Conservation (phyloP, 2,888 invertebrate species). For the Yponomeuta sedellus region DNA sequence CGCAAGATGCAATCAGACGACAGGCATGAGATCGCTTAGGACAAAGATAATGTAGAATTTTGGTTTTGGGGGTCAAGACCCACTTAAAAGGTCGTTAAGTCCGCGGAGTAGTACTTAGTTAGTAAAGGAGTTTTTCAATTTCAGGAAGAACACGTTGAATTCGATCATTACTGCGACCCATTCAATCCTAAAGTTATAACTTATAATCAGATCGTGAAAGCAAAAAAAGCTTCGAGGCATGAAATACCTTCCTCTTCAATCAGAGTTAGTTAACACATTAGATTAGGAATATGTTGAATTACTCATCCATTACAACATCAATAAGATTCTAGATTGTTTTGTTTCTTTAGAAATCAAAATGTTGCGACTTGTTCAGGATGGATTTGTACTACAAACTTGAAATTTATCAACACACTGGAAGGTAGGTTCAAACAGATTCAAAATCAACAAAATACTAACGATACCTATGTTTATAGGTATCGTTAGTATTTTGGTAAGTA, state of each 20-base stretch:
- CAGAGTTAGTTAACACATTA: slow-evolving; percentile 59
- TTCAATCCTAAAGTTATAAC: slow-evolving; percentile 49
- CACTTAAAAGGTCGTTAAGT: too few relatives aligned
- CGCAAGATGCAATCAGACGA: too few relatives aligned
- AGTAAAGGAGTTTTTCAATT: neutral
- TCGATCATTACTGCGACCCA: slow-evolving; percentile 40
- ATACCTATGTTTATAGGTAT: too few relatives aligned
- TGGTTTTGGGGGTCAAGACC: too few relatives aligned
- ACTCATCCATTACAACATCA: too few relatives aligned
- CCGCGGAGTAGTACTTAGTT: too few relatives aligned
- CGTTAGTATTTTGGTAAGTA: too few relatives aligned
- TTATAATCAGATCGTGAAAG: slow-evolving; percentile 77
- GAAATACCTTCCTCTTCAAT: neutral
- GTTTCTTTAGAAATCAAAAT: slow-evolving; percentile 79
- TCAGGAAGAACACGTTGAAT: slow-evolving; percentile 27
- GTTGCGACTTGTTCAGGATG: slow-evolving; percentile 86
- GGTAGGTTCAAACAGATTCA: slow-evolving; percentile 64
- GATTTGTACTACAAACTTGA: slow-evolving; percentile 95
- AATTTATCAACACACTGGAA: slow-evolving; percentile 93
- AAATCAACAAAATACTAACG: too few relatives aligned
- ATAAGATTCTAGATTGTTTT: too few relatives aligned
- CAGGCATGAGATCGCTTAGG: too few relatives aligned
- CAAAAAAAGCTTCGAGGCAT: slow-evolving; percentile 52
- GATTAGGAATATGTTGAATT: neutral
- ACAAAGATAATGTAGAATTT: too few relatives aligned